Percentiles rank a stretch among this genome's conserved stretches.
These are phyloP conservation scores for Bradypus variegatus DNA, from an alignment of 2,797 vertebrate genomes.

Conservation along the genomic window DNA sequence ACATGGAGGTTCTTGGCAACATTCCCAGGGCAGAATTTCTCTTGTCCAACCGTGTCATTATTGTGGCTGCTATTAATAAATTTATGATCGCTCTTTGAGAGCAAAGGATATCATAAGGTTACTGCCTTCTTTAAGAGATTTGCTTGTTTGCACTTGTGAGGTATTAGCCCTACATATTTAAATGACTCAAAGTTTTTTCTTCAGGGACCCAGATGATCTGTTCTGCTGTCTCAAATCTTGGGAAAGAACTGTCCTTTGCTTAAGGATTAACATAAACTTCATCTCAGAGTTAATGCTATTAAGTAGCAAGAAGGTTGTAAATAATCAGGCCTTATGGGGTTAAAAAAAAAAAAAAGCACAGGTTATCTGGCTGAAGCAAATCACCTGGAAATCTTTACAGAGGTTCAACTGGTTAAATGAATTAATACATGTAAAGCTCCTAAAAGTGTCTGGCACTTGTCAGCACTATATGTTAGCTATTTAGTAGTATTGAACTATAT, in stretches of 20 bases:
- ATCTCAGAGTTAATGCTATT: not conserved
- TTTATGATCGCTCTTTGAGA: not conserved
- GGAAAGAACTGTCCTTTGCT: not conserved
- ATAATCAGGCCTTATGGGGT: not conserved
- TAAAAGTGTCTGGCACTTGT: not conserved
- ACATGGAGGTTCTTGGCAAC: not conserved
- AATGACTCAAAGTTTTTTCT: not conserved
- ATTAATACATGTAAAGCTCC: not conserved
- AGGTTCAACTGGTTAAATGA: not conserved
- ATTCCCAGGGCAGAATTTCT: not conserved
- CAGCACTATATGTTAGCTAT: not conserved
- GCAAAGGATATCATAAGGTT: not conserved
- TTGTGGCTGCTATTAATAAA: not conserved
- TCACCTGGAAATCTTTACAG: not conserved
- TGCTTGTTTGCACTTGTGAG: not conserved
- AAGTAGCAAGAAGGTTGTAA: not conserved
- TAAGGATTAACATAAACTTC: not conserved
- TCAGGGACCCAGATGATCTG: not conserved
- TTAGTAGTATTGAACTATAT: not conserved
- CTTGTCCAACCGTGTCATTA: not conserved
- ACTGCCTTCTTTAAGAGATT: not conserved
- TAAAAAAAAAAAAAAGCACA: not conserved
- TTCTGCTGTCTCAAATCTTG: not conserved
- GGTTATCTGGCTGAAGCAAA: not conserved
- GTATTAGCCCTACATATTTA: not conserved